A percentile compares a stretch with the other conserved stretches of the same genome.
Conservation (phyloP, 2,113 vertebrate genomes). For the Heterochromis multidens region DNA sequence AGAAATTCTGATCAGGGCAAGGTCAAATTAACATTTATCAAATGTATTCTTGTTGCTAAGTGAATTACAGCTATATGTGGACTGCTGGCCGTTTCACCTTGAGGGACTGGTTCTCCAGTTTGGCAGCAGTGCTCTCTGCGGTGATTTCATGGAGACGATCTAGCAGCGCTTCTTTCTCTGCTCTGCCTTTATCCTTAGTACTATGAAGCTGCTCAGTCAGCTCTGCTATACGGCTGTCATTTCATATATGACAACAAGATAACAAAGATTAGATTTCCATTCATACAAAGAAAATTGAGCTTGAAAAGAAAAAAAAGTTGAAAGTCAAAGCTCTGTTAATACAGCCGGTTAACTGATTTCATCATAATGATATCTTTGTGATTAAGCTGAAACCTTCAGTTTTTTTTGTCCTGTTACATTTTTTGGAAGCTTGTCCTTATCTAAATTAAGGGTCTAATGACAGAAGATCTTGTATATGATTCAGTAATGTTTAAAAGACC, state of each 20-base stretch:
- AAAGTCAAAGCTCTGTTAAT: neutral
- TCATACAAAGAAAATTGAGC: neutral
- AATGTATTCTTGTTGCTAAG: neutral
- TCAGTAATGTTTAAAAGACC: neutral
- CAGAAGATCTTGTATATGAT: neutral
- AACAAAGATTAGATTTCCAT: neutral
- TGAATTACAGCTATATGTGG: neutral
- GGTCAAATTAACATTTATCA: neutral
- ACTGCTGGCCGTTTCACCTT: slow-evolving; percentile 72
- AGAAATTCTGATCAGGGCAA: neutral
- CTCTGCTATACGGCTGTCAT: slow-evolving; percentile 79
- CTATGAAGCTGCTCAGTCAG: slow-evolving; percentile 78
- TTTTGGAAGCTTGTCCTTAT: neutral
- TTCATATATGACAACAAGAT: neutral
- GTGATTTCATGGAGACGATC: slow-evolving; percentile 78
- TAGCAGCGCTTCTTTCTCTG: slow-evolving; percentile 75
- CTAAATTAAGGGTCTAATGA: neutral
- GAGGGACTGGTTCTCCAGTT: slow-evolving; percentile 84
- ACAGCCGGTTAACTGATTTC: neutral
- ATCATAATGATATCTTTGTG: neutral
- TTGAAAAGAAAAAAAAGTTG: neutral
- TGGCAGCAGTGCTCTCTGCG: slow-evolving; percentile 73
- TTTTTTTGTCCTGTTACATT: neutral
- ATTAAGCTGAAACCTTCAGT: neutral
- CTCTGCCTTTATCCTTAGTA: slow-evolving; percentile 77